These are phyloP conservation scores for Stenoptilia bipunctidactyla DNA, from an alignment of 2,888 invertebrate species.

Conservation along the genomic window DNA sequence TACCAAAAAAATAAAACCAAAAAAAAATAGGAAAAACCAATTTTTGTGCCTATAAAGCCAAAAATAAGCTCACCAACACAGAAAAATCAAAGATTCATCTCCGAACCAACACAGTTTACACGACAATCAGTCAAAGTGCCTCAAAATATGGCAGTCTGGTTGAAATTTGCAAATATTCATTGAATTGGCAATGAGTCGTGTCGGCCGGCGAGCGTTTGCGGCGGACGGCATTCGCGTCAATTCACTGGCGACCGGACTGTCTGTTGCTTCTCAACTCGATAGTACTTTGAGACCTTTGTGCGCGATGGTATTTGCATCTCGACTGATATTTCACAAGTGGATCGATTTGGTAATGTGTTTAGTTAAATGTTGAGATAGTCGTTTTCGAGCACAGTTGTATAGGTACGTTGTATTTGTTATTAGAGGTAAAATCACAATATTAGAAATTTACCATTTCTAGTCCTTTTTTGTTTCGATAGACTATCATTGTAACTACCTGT, in stretches of 20 bases:
- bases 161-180: conserved; percentile 41
- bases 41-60: no score
- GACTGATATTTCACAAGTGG: background rate
- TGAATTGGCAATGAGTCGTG: conserved; percentile 57
- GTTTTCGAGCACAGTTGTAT: no score
- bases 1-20: no score
- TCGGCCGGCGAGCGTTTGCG: conserved; percentile 54
- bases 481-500: no score
- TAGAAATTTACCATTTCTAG: no score
- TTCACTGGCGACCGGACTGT: conserved; percentile 35
- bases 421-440: no score
- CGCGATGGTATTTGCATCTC: background rate
- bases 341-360: background rate
- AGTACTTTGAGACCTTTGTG: no score
- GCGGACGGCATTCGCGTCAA: conserved; percentile 54
- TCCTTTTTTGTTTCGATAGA: no score
- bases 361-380: no score
- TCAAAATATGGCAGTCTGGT: conserved; percentile 29
- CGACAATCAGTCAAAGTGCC: conserved; percentile 17
- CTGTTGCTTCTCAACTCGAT: conserved; percentile 15
- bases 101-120: background rate
- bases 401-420: no score
- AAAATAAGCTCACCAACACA: no score
- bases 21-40: no score
- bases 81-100: background rate